Evolutionary conservation across 2,888 invertebrate genomes (phyloP).

Genomic region (Cantharis rustica): DNA sequence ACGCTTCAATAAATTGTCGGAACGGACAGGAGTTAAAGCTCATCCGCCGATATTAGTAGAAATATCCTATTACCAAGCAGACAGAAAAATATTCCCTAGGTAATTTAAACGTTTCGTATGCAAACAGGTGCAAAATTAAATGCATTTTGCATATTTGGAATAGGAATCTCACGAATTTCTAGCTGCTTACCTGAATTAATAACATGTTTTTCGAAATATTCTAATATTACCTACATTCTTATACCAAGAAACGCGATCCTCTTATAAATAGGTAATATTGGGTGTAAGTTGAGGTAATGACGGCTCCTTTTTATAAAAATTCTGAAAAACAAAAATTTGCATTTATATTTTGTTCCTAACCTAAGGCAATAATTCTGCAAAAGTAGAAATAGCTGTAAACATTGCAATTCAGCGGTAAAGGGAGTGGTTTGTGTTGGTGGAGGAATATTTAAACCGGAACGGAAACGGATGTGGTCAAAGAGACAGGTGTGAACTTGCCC

Average conservation of each 20-base stretch:
- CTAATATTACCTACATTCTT: conserved; percentile 7
- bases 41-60: conserved; percentile 29
- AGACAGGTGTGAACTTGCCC: conserved; percentile 52
- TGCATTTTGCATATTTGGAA: conserved; percentile 29
- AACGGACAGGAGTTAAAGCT: conserved; percentile 23
- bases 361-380: background rate
- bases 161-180: conserved; percentile 26
- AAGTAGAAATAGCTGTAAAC: conserved; percentile 19
- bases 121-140: conserved; percentile 32
- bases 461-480: conserved; percentile 52
- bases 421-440: conserved; percentile 6
- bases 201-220: conserved; percentile 25
- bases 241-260: conserved; percentile 16
- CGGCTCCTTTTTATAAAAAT: background rate
- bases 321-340: conserved; percentile 3
- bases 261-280: background rate
- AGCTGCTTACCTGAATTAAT: conserved; percentile 29
- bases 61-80: conserved; percentile 28
- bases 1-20: conserved; percentile 24
- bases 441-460: conserved; percentile 35
- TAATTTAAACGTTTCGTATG: conserved; percentile 22
- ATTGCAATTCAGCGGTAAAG: conserved; percentile 4
- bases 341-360: conserved; percentile 12
- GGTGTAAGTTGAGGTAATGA: background rate
- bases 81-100: conserved; percentile 26